Evolutionary conservation across 2,888 invertebrate species (phyloP).

Genomic region (Dryomyza anilis): DNA sequence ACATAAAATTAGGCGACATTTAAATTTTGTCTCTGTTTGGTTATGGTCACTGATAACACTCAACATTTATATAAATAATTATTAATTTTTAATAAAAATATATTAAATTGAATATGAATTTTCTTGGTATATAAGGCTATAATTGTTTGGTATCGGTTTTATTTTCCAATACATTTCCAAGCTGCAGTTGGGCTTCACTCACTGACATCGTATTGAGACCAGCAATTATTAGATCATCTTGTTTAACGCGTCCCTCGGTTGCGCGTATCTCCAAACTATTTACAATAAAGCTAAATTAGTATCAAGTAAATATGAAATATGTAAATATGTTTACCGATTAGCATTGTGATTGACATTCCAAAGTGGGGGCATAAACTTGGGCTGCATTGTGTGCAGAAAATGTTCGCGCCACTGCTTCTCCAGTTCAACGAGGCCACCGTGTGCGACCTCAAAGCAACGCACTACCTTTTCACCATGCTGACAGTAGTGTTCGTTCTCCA

Average conservation of each 20-base stretch:
- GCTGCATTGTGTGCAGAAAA: constrained; percentile 75
- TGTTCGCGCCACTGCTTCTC: constrained; percentile 79
- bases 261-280: constrained; percentile 64
- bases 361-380: constrained; percentile 71
- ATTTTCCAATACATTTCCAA: not conserved
- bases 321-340: constrained; percentile 62
- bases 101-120: no score
- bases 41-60: no score
- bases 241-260: constrained; percentile 63
- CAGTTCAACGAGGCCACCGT: constrained; percentile 69
- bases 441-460: constrained; percentile 63
- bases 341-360: constrained; percentile 80
- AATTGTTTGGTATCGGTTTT: no score
- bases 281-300: no score
- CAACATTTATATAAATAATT: no score
- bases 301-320: not conserved
- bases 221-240: constrained; percentile 57
- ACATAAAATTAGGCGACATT: no score
- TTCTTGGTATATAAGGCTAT: no score
- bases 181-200: not conserved
- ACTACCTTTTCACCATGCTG: constrained; percentile 69
- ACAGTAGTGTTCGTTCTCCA: constrained; percentile 60
- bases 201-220: constrained; percentile 45
- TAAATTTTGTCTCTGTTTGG: no score
- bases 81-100: no score